phyloP scores from a whole-genome alignment of 2,113 vertebrate species.

The Anguilla japonica region DNA sequence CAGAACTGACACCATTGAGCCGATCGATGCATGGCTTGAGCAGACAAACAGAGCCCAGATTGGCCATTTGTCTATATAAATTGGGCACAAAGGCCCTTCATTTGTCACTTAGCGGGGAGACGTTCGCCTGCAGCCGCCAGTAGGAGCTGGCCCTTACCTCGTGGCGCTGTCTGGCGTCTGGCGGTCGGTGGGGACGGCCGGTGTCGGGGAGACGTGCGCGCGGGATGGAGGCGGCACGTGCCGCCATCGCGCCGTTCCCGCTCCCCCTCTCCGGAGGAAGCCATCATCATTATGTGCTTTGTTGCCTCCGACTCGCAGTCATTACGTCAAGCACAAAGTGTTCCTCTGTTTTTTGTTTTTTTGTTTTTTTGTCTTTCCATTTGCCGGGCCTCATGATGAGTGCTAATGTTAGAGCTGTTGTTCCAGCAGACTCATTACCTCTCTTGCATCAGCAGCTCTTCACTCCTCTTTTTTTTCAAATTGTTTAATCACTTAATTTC shows the following conservation, averaged over 20 bases:
- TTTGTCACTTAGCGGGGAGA: neutral
- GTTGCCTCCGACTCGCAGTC: neutral
- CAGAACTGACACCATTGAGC: neutral
- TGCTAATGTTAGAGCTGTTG: slow-evolving; percentile 9
- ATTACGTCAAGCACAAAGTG: slow-evolving; percentile 25
- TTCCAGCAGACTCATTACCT: slow-evolving; percentile 1
- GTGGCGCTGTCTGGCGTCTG: neutral
- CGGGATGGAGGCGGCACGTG: neutral
- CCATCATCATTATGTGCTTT: neutral
- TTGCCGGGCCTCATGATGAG: slow-evolving; percentile 8
- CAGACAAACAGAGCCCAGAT: neutral
- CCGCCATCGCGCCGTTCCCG: neutral
- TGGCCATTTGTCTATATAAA: slow-evolving; percentile 2
- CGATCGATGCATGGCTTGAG: neutral
- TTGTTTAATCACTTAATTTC: neutral
- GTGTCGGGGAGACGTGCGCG: neutral
- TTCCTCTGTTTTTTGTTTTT: slow-evolving; percentile 14
- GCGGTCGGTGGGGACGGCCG: neutral
- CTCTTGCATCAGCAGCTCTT: neutral
- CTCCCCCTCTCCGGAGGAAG: neutral
- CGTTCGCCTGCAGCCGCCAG: neutral
- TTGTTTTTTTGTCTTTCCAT: slow-evolving; percentile 15
- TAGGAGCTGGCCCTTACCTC: neutral
- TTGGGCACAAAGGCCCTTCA: neutral
- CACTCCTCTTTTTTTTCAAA: neutral